phyloP scores from a whole-genome alignment of 1,140 invertebrate species.

The Drosophila orosa region DNA sequence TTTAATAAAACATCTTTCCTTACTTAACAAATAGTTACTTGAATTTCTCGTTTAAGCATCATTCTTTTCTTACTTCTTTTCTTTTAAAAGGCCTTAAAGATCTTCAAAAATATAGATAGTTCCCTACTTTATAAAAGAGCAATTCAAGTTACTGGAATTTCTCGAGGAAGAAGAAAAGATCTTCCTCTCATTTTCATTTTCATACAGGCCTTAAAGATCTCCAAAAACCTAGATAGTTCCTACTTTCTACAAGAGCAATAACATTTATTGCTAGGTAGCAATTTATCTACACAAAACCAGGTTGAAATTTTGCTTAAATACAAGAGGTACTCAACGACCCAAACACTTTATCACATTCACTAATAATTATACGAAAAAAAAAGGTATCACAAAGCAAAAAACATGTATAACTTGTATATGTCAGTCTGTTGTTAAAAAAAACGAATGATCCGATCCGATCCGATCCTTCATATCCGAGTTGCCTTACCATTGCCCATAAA shows the following conservation, averaged over 20 bases:
- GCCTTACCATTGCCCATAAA: conserved; percentile 72
- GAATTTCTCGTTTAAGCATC: not conserved
- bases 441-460: not conserved
- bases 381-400: not conserved
- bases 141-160: too few relatives aligned
- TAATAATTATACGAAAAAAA: conserved; percentile 8
- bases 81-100: not conserved
- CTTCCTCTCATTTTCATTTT: too few relatives aligned
- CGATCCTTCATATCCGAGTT: conserved; percentile 6
- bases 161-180: too few relatives aligned
- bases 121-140: not conserved
- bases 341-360: conserved; percentile 13
- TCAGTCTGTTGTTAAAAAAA: not conserved
- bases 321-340: not conserved
- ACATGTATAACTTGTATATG: not conserved
- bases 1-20: too few relatives aligned
- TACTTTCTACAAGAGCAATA: conserved; percentile 1
- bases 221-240: not conserved
- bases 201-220: not conserved
- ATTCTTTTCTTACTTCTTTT: not conserved
- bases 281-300: conserved; percentile 4
- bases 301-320: not conserved
- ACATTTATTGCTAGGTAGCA: not conserved
- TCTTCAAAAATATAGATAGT: not conserved
- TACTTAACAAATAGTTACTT: not conserved